Percentiles rank a stretch among this genome's conserved stretches.
Evolutionary conservation across 2,113 vertebrate genomes (phyloP).

Genomic region (Pachycephala philippinensis): DNA sequence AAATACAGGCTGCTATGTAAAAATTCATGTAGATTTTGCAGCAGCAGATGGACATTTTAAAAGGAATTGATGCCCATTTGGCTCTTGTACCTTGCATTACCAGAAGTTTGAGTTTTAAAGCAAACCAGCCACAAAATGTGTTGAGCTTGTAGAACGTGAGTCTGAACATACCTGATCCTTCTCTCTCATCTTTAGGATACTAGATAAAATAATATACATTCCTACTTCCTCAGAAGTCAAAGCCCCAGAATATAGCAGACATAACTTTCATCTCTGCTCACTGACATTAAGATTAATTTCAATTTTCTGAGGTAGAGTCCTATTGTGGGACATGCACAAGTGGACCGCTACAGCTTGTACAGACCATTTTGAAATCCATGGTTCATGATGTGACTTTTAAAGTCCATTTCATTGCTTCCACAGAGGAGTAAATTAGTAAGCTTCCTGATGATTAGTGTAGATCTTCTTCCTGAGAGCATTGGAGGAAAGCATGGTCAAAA

Average conservation of each 20-base stretch:
- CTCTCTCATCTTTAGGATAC: not conserved
- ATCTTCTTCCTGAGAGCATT: not conserved
- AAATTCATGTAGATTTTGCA: slow-evolving; percentile 23
- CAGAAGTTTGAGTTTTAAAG: slow-evolving; percentile 13
- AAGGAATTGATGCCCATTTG: slow-evolving; percentile 10
- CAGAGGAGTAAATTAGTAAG: not conserved
- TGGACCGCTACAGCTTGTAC: not conserved
- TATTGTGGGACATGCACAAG: not conserved
- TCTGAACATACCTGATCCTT: not conserved
- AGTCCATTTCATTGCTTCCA: not conserved
- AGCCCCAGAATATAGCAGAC: not conserved
- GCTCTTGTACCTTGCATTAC: not conserved
- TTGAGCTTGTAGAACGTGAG: not conserved
- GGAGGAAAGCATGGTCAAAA: not conserved
- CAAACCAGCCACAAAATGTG: not conserved
- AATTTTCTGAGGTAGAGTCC: not conserved
- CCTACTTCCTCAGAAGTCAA: not conserved
- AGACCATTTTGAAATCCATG: not conserved
- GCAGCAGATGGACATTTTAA: slow-evolving; percentile 50
- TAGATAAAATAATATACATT: not conserved
- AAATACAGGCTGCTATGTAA: slow-evolving; percentile 46
- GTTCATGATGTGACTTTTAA: not conserved
- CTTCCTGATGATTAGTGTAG: not conserved
- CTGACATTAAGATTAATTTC: not conserved
- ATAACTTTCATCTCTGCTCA: not conserved